Evolutionary conservation across 2,797 vertebrate species (phyloP), one percentile per base, ranked within the genome.

Genomic region (Epinephelus awoara): DNA sequence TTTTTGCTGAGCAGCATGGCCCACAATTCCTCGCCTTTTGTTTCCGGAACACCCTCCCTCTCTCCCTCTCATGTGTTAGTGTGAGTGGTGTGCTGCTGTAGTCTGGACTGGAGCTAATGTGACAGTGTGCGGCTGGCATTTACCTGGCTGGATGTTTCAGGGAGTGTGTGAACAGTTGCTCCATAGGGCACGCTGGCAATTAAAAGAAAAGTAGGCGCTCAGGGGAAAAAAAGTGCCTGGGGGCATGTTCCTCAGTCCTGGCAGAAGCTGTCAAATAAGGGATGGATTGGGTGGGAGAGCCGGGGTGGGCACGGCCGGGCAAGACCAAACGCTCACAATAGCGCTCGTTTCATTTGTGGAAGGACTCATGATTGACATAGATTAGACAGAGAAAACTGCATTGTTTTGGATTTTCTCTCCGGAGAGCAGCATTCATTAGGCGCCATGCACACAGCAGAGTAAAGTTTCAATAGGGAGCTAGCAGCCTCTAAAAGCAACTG

Each of bases 371-470:
- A 94, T 94, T 95, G 93, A 95, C 93, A 93, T 91, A 94, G 94
- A 95, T 94, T 95, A 94, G 92, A 94, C 92, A 93, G 90, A 90
- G 92, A 93, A 94, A 94, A 93, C 92, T 92, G 91, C 90, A 93
- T 93, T 95, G 95, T 94, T 95, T 95, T 94, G 91, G 90, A 84
- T 90, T 94, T 91, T 92, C 91, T 81, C 88, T 90, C 89, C 82
- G 38, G 89, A 93, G 94, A 92, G 92, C 57, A 84, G 91, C 93
- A 94, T 94, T 95, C 94, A 94, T 94, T 94, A 94, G 93, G 93
- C 89, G 75, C 85, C 91, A 79, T 92, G 91, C 92, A 91, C 92
- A 90, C 90, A 91, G 92, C 88, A 84, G 90, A 91, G 90, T 77
- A 91, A 87, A 91, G 89, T 93, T 94, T 94, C 92, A 94, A 94